Evolutionary conservation across 2,888 invertebrate species (phyloP).

Genomic region (Rhyacophila evoluta): DNA sequence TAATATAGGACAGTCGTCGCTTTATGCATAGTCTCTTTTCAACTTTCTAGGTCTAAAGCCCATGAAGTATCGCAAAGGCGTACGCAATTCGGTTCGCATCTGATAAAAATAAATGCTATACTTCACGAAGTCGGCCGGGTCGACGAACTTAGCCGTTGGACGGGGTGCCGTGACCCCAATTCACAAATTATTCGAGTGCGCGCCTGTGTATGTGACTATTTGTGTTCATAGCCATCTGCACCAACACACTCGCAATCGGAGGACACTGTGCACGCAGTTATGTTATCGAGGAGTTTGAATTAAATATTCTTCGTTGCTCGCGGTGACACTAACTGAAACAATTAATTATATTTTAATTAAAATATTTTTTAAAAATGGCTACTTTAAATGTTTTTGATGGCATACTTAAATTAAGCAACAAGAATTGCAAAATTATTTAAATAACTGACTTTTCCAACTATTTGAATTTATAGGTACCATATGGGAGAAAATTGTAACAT

Average conservation of each 20-base stretch:
- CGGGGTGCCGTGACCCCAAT: constrained; percentile 51
- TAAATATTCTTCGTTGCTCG: background rate
- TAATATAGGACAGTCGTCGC: constrained; percentile 1
- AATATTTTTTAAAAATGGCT: too few species aligned
- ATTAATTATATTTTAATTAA: too few species aligned
- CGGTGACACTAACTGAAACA: background rate
- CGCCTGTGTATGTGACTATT: constrained; percentile 1
- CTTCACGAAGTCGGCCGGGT: constrained; percentile 49
- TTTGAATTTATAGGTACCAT: too few species aligned
- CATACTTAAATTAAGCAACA: too few species aligned
- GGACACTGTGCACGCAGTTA: constrained; percentile 14
- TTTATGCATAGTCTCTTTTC: background rate
- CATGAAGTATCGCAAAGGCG: constrained; percentile 11
- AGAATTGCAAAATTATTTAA: too few species aligned
- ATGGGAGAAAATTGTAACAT: too few species aligned
- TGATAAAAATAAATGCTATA: constrained; percentile 47
- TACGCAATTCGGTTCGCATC: constrained; percentile 33
- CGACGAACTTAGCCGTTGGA: constrained; percentile 45
- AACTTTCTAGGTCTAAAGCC: constrained; percentile 19
- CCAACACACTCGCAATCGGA: background rate
- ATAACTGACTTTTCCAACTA: too few species aligned
- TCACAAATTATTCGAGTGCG: constrained; percentile 23
- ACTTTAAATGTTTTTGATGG: too few species aligned
- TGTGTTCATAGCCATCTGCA: constrained; percentile 4
- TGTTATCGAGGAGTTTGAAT: background rate